Percentiles rank a stretch among this genome's conserved stretches.
Conservation (phyloP, 2,113 vertebrate genomes). For the Rissa tridactyla region DNA sequence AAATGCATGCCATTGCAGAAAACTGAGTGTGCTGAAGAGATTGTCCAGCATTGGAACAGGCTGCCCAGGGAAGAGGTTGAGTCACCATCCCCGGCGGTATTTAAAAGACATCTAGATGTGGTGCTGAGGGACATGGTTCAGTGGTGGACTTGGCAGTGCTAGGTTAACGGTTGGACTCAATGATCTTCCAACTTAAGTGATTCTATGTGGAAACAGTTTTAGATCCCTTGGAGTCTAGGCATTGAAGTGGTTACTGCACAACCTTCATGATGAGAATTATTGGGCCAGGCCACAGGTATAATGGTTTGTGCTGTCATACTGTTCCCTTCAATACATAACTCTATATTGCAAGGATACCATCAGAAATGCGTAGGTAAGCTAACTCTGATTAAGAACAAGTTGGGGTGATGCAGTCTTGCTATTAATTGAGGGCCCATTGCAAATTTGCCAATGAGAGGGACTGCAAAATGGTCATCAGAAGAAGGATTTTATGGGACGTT, state of each 20-base stretch:
- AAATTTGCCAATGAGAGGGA: not conserved
- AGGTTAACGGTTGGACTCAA: not conserved
- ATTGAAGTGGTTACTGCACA: not conserved
- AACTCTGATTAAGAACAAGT: not conserved
- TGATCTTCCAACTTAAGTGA: not conserved
- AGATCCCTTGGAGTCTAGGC: not conserved
- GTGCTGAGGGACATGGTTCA: not conserved
- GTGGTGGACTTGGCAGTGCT: not conserved
- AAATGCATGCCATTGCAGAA: not conserved
- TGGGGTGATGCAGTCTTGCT: not conserved
- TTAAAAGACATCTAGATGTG: not conserved
- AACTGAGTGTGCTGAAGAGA: not conserved
- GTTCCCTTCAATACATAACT: fast-evolving
- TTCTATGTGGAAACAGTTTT: not conserved
- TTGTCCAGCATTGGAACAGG: not conserved
- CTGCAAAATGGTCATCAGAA: not conserved
- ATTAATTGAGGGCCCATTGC: fast-evolving
- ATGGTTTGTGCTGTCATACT: not conserved
- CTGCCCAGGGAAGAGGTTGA: not conserved
- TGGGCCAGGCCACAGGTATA: not conserved
- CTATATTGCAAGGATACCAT: not conserved
- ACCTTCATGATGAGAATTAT: not conserved
- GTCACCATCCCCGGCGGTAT: not conserved
- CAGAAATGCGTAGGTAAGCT: fast-evolving
- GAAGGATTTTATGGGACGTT: not conserved